Evolutionary conservation across 1,140 invertebrate species (phyloP), one percentile per base, ranked within the genome.

Genomic region (Drosophila pseudoananassae): DNA sequence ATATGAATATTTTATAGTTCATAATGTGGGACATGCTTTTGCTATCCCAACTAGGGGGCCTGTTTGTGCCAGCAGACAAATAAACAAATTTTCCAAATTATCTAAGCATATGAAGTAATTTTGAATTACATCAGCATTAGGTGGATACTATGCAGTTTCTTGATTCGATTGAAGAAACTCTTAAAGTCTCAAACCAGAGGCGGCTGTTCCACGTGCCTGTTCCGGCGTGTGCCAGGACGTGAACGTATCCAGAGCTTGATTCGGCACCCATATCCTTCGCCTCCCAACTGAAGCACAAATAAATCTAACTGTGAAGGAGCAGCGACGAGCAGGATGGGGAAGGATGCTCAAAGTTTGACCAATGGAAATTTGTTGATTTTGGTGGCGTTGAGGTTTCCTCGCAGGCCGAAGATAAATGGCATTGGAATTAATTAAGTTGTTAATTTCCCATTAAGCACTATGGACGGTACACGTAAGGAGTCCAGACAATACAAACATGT

Each of bases 351-450:
- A 87, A 87, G 54, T 78, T 87, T 88, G 70, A 64, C 83, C 83
- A 87, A 76, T 85, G 75, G 66, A 88, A 82, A 72, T 87, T 87
- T 73, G 64, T 88, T 78, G 78, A 82, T 87, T 87, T 85, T 64
- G 47, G 43, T 59, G 58, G 59, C 52, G 73, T 66, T 74, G 78
- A 81, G 64, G 73, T 88, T 68, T 56, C 25, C 17, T 63, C 33
- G 73, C 50, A 53, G 50, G 58, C 80, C 38, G 68, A 89, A 89
- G 84, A 89, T 89, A 84, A 89, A 89, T 89, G 84, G 84, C 84
- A 89, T 75, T 70, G 77, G 66, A 84, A 89, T 89, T 89, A 89
- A 89, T 89, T 89, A 89, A 89, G 84, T 89, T 89, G 84, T 89
- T 89, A 89, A 89, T 89, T 89, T 84, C 77, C 85, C 85, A 89